Percentiles rank a stretch among this genome's conserved stretches.
Evolutionary conservation across 2,888 invertebrate species (phyloP).

Genomic region (Syritta pipiens): DNA sequence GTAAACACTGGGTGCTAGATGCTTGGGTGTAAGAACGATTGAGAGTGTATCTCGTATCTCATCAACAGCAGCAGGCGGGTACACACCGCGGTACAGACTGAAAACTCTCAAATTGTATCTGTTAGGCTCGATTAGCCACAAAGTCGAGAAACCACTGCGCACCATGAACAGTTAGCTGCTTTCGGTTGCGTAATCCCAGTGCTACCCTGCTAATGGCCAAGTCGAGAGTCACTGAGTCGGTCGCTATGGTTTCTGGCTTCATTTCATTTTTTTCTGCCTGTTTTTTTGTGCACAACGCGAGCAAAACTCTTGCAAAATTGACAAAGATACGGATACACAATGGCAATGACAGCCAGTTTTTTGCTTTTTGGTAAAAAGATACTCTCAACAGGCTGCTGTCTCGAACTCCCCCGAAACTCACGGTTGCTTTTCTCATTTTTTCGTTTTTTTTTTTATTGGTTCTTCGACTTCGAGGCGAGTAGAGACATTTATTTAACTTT

Average conservation of each 20-base stretch:
- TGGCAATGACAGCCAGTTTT: too few species aligned
- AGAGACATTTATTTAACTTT: slow-evolving; percentile 51
- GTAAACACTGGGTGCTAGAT: slow-evolving; percentile 27
- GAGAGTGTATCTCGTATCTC: slow-evolving; percentile 46
- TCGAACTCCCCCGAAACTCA: too few species aligned
- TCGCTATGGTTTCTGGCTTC: slow-evolving; percentile 32
- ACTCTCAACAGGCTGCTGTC: too few species aligned
- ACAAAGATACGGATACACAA: too few species aligned
- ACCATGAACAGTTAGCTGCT: slow-evolving; percentile 41
- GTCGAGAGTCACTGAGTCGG: slow-evolving; percentile 7
- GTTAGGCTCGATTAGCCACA: slow-evolving; percentile 58
- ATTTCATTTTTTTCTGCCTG: background rate
- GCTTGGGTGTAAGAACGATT: slow-evolving; percentile 63
- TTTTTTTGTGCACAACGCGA: background rate
- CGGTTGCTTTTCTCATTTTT: too few species aligned
- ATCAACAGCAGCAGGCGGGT: background rate
- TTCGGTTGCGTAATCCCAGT: slow-evolving; percentile 49
- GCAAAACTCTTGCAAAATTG: too few species aligned
- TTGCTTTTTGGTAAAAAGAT: too few species aligned
- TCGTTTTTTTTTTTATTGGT: too few species aligned
- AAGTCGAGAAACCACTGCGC: slow-evolving; percentile 24
- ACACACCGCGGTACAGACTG: background rate
- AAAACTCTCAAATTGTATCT: slow-evolving; percentile 29
- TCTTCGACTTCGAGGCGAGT: too few species aligned
- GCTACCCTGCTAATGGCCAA: slow-evolving; percentile 48